Evolutionary conservation across 2,797 vertebrate genomes (phyloP).

Genomic region (Etheostoma perlongum): DNA sequence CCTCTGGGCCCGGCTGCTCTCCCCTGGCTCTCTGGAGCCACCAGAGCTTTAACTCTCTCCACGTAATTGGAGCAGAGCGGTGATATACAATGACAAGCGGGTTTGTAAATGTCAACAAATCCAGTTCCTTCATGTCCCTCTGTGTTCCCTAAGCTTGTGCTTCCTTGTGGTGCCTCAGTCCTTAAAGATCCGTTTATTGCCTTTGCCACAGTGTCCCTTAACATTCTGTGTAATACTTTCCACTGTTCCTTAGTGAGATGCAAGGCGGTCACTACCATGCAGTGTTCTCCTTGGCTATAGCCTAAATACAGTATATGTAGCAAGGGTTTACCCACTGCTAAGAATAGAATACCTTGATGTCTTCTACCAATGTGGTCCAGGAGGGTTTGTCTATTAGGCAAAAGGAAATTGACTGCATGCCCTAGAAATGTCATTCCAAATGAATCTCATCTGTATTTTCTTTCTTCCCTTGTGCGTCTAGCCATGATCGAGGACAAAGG

Average conservation of each 20-base stretch:
- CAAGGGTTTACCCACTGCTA: background rate
- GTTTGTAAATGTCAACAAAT: constrained; percentile 61
- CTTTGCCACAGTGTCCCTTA: constrained; percentile 56
- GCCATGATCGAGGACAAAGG: constrained; percentile 98
- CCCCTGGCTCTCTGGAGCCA: constrained; percentile 47
- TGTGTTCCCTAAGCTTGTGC: constrained; percentile 50
- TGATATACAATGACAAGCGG: constrained; percentile 69
- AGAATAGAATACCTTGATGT: background rate
- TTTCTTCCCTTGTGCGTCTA: constrained; percentile 77
- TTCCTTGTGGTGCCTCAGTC: constrained; percentile 29
- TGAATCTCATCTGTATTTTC: background rate
- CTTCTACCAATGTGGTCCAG: background rate
- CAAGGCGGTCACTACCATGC: constrained; percentile 16
- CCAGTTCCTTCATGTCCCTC: constrained; percentile 38
- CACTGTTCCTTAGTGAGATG: constrained; percentile 36
- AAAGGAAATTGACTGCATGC: background rate
- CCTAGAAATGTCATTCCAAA: background rate
- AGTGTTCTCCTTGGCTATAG: constrained; percentile 7
- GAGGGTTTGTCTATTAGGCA: background rate
- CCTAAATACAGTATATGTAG: background rate
- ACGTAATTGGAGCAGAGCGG: constrained; percentile 39
- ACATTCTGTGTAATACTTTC: constrained; percentile 55
- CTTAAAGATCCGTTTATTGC: constrained; percentile 58
- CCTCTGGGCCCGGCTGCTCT: constrained; percentile 57
- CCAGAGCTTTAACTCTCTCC: constrained; percentile 57